Base-by-base conservation (phyloP, 2,888 invertebrate genomes). In the Pseudolycoriella hygida region DNA sequence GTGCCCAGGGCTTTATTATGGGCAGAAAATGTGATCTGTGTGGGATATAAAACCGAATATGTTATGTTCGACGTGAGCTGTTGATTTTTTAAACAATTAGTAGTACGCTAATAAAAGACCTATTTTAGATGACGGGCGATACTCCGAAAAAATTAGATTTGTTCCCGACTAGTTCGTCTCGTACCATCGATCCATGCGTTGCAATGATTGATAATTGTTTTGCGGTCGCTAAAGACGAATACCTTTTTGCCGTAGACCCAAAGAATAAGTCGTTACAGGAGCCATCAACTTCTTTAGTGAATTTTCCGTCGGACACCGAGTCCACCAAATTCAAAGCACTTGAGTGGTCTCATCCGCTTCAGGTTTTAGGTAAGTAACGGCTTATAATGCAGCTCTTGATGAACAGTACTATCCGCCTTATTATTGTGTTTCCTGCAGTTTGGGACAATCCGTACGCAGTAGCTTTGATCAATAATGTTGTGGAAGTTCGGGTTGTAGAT, bases 401-500 rank as follows among this genome's bases (percentile, higher is more conserved):
- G n/a, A 20, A 12, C 30, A 14, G 11, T 17, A 12, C 17, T 30
- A 20, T 12, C 3, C 14, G 19, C 15, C 34, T 32, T 31, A 17
- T 41, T 32, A 14, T 12, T 8, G 25, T 37, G 30, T 11, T 18
- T 45, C 25, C n/a, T 45, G 42, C 34, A 59, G 90, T 81, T 20
- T 90, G 92, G 79, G 93, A 97, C 64, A 82, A 87, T 55, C 97
- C 97, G 0, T 98, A 87, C 63, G 71, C 90, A 17, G 67, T 97
- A 46, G 92, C 89, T 4, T 71, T 96, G 42, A 68, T 90, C 42
- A 74, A 82, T 43, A 88, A 85, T 55, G 75, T 77, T 51, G 73
- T 94, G 30, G 86, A 94, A 64, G 76, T 96, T 4, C 80, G 89
- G 51, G 84, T 92, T 3, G 72, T 90, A 45, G 84, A 88, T 52